Percentiles rank a stretch among this genome's conserved stretches.
Evolutionary conservation across 2,113 vertebrate species (phyloP).

Genomic region (Empidonax alnorum): DNA sequence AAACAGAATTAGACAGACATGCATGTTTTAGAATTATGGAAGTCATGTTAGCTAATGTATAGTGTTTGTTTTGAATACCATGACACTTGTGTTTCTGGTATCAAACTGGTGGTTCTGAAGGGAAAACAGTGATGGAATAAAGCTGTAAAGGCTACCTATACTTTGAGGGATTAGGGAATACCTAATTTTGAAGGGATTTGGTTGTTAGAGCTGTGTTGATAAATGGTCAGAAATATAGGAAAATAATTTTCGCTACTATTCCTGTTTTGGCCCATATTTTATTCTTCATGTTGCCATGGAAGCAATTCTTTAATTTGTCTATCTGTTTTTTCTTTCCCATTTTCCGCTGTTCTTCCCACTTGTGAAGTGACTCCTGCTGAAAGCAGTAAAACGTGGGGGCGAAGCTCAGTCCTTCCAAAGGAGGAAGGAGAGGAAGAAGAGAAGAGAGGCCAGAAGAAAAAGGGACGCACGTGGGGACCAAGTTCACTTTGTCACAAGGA

Average conservation of each 20-base stretch:
- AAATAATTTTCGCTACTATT: background rate
- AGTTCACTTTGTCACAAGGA: slow-evolving; percentile 82
- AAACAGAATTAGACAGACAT: background rate
- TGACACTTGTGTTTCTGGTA: background rate
- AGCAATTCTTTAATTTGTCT: background rate
- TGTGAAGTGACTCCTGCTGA: slow-evolving; percentile 88
- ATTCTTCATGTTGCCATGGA: background rate
- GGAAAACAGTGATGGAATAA: background rate
- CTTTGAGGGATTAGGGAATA: background rate
- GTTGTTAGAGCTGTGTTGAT: background rate
- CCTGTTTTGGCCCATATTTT: background rate
- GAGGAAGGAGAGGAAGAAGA: slow-evolving; percentile 89
- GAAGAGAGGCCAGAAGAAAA: slow-evolving; percentile 89
- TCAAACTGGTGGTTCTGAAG: background rate
- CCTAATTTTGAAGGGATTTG: background rate
- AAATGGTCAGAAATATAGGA: background rate
- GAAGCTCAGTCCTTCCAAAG: slow-evolving; percentile 78
- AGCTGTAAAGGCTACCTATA: background rate
- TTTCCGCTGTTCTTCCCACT: background rate
- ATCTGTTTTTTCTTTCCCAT: background rate
- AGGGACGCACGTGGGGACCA: slow-evolving; percentile 84
- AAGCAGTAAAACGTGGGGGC: slow-evolving; percentile 83
- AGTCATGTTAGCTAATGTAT: background rate
- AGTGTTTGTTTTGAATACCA: background rate
- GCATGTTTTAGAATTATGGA: background rate